These are phyloP conservation scores for Lordiphosa clarofinis DNA, from an alignment of 1,140 invertebrate species.

Conservation along the genomic window DNA sequence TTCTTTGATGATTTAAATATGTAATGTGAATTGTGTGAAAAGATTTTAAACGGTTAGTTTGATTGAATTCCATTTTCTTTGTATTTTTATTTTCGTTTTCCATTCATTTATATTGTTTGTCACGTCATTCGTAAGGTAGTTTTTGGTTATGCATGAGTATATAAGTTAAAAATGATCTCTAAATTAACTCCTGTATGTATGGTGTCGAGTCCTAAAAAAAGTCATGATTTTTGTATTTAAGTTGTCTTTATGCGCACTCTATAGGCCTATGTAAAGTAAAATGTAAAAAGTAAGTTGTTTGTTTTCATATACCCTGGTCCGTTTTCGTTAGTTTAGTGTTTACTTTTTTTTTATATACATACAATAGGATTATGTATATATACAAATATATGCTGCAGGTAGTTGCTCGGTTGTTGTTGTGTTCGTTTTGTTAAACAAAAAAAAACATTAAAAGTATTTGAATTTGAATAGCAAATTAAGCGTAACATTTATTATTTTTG, in stretches of 20 bases:
- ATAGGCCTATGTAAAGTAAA: conserved; percentile 40
- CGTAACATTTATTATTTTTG: conserved; percentile 21
- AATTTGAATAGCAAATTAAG: conserved; percentile 33
- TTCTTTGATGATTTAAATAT: conserved; percentile 1
- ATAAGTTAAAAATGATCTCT: conserved; percentile 19
- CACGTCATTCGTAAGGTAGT: conserved; percentile 50
- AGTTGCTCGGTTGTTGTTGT: conserved; percentile 60
- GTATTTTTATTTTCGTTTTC: conserved; percentile 8
- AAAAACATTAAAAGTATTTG: conserved; percentile 15
- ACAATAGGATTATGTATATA: conserved; percentile 37
- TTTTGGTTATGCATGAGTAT: conserved; percentile 37
- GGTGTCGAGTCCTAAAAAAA: conserved; percentile 3
- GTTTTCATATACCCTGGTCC: conserved; percentile 61
- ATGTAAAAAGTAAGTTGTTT: conserved; percentile 17
- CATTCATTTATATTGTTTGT: conserved; percentile 26
- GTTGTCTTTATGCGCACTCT: conserved; percentile 39
- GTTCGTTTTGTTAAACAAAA: conserved; percentile 17
- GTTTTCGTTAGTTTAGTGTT: conserved; percentile 33
- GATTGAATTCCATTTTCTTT: conserved; percentile 20
- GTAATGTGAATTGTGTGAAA: conserved; percentile 40
- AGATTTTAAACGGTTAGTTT: conserved; percentile 72
- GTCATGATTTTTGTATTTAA: conserved; percentile 8
- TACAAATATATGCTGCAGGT: conserved; percentile 55
- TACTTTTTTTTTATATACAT: conserved; percentile 44
- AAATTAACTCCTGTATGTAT: conserved; percentile 36